phyloP scores from a whole-genome alignment of 1,140 invertebrate species.

The Euwallacea similis region DNA sequence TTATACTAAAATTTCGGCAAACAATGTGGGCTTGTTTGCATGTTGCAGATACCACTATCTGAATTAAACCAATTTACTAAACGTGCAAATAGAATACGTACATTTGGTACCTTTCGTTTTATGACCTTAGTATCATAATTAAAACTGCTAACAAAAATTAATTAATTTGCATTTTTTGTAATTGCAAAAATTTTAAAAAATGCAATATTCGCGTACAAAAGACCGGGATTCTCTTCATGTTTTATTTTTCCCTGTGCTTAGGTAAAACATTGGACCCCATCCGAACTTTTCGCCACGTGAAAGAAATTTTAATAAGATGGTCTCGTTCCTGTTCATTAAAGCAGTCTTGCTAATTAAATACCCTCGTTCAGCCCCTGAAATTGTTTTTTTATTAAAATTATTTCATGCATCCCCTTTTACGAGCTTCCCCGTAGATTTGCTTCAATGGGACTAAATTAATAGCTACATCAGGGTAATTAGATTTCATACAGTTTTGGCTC shows the following conservation, averaged over 20 bases:
- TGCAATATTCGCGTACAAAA: neutral
- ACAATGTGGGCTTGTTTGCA: too few species aligned
- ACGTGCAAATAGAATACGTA: too few species aligned
- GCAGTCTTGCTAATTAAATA: conserved; percentile 22
- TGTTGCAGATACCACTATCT: too few species aligned
- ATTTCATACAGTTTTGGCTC: neutral
- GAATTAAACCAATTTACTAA: too few species aligned
- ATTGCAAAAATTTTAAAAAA: neutral
- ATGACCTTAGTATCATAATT: too few species aligned
- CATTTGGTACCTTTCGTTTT: too few species aligned
- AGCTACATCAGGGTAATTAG: conserved; percentile 10
- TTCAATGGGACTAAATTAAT: conserved; percentile 18
- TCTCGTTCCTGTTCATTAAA: conserved; percentile 18
- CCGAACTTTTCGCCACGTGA: conserved; percentile 9
- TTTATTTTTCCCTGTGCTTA: conserved; percentile 4
- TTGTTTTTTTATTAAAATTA: conserved; percentile 27
- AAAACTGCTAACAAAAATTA: too few species aligned
- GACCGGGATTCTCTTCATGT: neutral
- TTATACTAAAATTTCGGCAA: too few species aligned
- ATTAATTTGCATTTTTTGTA: too few species aligned
- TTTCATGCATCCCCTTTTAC: conserved; percentile 11
- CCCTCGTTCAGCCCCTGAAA: conserved; percentile 12
- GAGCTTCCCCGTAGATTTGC: conserved; percentile 6
- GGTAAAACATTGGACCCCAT: conserved; percentile 4
- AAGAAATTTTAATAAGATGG: conserved; percentile 27